phyloP scores from a whole-genome alignment of 2,113 vertebrate species.

The Aviceda subcristata region DNA sequence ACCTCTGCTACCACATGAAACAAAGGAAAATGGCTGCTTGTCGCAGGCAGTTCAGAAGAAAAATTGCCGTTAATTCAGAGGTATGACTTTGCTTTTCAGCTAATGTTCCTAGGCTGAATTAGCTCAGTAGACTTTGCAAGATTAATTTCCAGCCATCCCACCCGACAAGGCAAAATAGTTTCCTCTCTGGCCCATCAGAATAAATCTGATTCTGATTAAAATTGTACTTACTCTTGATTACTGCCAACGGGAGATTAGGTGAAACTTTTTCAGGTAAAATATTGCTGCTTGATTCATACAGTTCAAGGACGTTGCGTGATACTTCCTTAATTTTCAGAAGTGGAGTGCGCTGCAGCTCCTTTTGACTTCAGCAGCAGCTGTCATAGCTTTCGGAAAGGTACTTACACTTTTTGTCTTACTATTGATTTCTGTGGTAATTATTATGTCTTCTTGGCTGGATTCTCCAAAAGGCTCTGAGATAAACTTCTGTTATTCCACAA shows the following conservation, averaged over 20 bases:
- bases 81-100: background rate
- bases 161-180: background rate
- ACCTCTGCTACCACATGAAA: background rate
- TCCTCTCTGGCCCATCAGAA: background rate
- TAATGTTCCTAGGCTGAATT: background rate
- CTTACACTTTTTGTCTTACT: background rate
- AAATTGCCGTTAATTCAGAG: background rate
- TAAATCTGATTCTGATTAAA: background rate
- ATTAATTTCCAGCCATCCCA: background rate
- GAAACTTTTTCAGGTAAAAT: background rate
- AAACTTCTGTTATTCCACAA: background rate
- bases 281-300: background rate
- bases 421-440: background rate
- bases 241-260: background rate
- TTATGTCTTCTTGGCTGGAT: background rate
- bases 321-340: background rate
- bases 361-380: background rate
- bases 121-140: background rate
- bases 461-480: background rate
- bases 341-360: accelerated
- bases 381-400: background rate
- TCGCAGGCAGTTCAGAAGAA: background rate
- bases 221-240: background rate
- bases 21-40: background rate
- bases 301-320: background rate